A percentile compares a stretch with the other conserved stretches of the same genome.
Conservation (phyloP, 2,113 vertebrate genomes). For the Hylia prasina region DNA sequence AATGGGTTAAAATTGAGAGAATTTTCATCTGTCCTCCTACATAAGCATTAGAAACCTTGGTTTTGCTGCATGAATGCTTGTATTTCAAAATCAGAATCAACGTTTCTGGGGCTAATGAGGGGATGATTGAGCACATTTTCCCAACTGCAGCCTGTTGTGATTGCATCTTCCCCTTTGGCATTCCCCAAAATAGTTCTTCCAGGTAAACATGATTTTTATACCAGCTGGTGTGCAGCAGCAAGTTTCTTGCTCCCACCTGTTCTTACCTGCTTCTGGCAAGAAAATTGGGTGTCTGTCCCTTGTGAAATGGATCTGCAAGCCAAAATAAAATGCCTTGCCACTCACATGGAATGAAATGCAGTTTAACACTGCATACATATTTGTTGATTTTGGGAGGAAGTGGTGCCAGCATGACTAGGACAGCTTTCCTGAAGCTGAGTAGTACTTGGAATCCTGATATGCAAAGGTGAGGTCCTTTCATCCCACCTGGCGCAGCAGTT, state of each 20-base stretch:
- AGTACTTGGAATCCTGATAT: not conserved
- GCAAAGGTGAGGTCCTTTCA: not conserved
- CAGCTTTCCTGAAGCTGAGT: not conserved
- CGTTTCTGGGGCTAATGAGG: not conserved
- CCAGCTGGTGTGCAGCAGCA: not conserved
- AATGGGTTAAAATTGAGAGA: not conserved
- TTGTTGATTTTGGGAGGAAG: not conserved
- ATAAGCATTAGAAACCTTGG: not conserved
- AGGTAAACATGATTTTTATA: not conserved
- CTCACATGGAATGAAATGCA: not conserved
- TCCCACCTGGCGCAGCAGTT: rapidly evolving
- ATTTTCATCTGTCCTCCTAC: not conserved
- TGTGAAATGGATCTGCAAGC: not conserved
- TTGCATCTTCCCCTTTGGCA: not conserved
- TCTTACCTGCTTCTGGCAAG: not conserved
- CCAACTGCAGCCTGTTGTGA: not conserved
- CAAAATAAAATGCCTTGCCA: not conserved
- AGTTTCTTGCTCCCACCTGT: not conserved
- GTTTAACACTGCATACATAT: not conserved
- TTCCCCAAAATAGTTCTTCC: not conserved
- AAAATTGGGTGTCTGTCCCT: not conserved
- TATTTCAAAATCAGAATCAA: not conserved
- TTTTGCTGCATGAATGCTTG: not conserved
- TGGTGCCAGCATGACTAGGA: not conserved
- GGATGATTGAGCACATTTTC: slow-evolving; percentile 37